Base-by-base conservation (phyloP, 1,140 invertebrate species). In the Cydia fagiglandana region DNA sequence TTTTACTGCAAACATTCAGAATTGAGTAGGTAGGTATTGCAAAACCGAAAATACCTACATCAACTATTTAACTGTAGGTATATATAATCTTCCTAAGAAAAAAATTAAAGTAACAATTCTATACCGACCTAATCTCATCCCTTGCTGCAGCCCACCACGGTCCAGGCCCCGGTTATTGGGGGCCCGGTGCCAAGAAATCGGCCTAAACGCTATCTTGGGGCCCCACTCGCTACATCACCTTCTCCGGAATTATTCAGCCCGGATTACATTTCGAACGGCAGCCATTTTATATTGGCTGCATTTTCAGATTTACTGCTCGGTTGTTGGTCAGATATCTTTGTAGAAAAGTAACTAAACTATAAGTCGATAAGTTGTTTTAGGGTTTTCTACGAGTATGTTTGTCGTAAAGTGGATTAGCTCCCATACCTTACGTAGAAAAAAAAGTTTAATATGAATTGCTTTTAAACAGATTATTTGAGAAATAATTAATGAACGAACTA, bases 191-290 rank as follows among this genome's bases (percentile, higher is more conserved):
- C 75, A 76, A 76, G 75, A 76, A 76, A 76, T 38, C 75, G 75
- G 75, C 75, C 75, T 76, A 76, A 76, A 68, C 66, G 75, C 47
- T 76, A 76, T 76, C 75, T 73, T 12, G 41, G 64, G 64, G 41
- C 66, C 64, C 47, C 75, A 76, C 66, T 76, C 75, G 66, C 45
- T 53, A 68, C 68, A 76, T 76, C 75, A 76, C 75, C 75, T 76
- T 53, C 70, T 12, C 24, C 47, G 41, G 64, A 68, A 75, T 68
- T 68, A 68, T 68, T 75, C 64, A 68, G 41, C 34, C 64, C 34
- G 66, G 38, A 70, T 70, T 41, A 70, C 66, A 70, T 70, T 66
- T 20, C 30, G 66, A 70, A 70, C 38, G 66, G 66, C 24, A 6
- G 34, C 24, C 64, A 34, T n/a, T 66, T 66, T 70, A 38, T 38